Evolutionary conservation across 2,113 vertebrate species (phyloP).

Genomic region (Myodes glareolus): DNA sequence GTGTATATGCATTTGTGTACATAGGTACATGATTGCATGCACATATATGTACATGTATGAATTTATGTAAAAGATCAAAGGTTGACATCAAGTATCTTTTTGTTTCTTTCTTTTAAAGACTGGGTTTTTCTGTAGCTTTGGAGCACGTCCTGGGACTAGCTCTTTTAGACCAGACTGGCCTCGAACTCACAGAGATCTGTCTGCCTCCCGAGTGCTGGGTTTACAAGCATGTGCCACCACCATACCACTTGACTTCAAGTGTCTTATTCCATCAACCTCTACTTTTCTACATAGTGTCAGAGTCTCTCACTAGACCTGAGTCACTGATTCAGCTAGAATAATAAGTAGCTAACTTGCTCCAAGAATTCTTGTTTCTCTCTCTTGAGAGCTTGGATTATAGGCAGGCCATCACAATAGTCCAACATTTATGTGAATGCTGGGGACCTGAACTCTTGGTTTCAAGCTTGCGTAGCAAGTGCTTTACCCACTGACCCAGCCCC

Average conservation of each 20-base stretch:
- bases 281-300: not conserved
- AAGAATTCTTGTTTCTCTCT: too few relatives aligned
- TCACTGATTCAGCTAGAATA: not conserved
- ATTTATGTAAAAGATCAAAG: not conserved
- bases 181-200: too few relatives aligned
- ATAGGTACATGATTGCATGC: not conserved
- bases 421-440: not conserved
- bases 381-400: not conserved
- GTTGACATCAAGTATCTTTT: not conserved
- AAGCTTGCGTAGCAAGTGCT: not conserved
- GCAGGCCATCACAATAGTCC: not conserved
- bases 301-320: not conserved
- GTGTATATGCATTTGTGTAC: not conserved
- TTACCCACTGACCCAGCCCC: not conserved
- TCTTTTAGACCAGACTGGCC: too few relatives aligned
- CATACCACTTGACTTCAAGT: not conserved
- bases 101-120: too few relatives aligned
- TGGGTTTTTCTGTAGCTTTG: too few relatives aligned
- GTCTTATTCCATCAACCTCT: not conserved
- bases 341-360: not conserved
- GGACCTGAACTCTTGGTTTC: not conserved
- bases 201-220: too few relatives aligned
- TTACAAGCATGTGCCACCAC: too few relatives aligned
- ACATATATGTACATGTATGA: not conserved
- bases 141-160: too few relatives aligned